phyloP scores from a whole-genome alignment of 2,797 vertebrate species.

The Gobionotothen gibberifrons region DNA sequence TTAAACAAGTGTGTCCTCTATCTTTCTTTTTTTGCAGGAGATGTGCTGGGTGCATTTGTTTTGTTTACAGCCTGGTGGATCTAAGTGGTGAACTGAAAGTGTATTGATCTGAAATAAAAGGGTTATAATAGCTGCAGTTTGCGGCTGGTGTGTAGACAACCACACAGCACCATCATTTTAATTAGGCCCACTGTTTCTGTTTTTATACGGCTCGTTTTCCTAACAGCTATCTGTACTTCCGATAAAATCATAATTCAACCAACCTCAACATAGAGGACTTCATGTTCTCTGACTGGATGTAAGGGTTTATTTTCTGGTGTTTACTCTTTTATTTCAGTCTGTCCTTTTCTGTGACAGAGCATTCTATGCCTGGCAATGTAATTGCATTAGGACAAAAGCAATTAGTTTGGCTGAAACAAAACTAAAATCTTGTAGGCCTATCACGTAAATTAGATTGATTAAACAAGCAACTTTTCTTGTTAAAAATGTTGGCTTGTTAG shows the following conservation, averaged over 20 bases:
- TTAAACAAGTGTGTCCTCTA: slow-evolving; percentile 9
- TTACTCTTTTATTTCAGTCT: slow-evolving; percentile 14
- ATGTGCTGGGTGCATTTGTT: slow-evolving; percentile 3
- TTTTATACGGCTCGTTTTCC: neutral
- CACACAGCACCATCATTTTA: slow-evolving; percentile 19
- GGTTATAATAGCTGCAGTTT: slow-evolving; percentile 12
- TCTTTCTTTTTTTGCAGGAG: slow-evolving; percentile 4
- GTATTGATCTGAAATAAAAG: slow-evolving; percentile 26
- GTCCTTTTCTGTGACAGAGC: slow-evolving; percentile 24
- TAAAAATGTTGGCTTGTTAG: neutral
- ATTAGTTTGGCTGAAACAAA: slow-evolving; percentile 6
- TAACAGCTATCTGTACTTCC: neutral
- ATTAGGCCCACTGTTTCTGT: slow-evolving; percentile 21
- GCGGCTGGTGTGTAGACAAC: neutral
- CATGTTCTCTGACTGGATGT: slow-evolving; percentile 8
- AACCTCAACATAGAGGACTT: neutral
- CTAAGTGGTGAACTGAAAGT: neutral
- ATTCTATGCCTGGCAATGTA: slow-evolving; percentile 2
- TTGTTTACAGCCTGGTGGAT: slow-evolving; percentile 18
- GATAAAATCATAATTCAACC: slow-evolving; percentile 10
- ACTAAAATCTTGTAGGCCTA: neutral
- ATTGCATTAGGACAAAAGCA: slow-evolving; percentile 26
- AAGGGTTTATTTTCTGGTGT: neutral
- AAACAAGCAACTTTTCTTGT: neutral
- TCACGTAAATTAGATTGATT: slow-evolving; percentile 23